Evolutionary conservation across 1,140 invertebrate genomes (phyloP), one percentile per base, ranked within the genome.

Genomic region (Oscheius sp.): DNA sequence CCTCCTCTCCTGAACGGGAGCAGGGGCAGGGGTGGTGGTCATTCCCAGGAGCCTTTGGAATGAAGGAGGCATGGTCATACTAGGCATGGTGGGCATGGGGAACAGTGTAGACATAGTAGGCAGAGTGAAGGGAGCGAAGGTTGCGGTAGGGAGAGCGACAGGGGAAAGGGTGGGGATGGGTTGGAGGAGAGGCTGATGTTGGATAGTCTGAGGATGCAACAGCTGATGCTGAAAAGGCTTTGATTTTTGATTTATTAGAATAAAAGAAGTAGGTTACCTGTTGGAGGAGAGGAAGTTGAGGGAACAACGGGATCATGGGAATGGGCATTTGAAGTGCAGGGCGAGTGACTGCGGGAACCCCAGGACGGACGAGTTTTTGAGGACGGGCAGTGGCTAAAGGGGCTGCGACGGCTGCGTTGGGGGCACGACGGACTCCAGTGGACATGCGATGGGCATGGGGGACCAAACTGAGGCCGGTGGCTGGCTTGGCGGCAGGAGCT

Each of bases 1-100:
- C 32, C 55, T 29, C 23, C 34, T 61, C 31, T 52, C 10, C 45
- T 28, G 13, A 18, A 59, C 67, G 13, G 67, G 31, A 36, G 67
- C 49, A 15, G 52, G 35, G 32, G 55, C 42, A 18, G 67, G 35
- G 1, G 67, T 59, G 18, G 62, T 45, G 1, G 67, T 68, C n/a
- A 68, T 68, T 68, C 67, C 67, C 26, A 68, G 55, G 45, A 68
- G 67, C 29, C 67, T 49, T 61, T 68, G 67, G 35, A 68, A 68
- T 29, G 49, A 58, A 31, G 67, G 67, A n/a, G 67, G 67, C 67
- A 68, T 68, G 26, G 67, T 68, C 55, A 68, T 59, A 36, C 52
- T 55, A 31, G 67, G 67, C 67, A 68, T 68, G 4, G 67, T 68
- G 36, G 67, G 67, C 67, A 68, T 68, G 29, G 49, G 49, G 45